phyloP scores from a whole-genome alignment of 2,888 invertebrate species.

The Deilephila elpenor region DNA sequence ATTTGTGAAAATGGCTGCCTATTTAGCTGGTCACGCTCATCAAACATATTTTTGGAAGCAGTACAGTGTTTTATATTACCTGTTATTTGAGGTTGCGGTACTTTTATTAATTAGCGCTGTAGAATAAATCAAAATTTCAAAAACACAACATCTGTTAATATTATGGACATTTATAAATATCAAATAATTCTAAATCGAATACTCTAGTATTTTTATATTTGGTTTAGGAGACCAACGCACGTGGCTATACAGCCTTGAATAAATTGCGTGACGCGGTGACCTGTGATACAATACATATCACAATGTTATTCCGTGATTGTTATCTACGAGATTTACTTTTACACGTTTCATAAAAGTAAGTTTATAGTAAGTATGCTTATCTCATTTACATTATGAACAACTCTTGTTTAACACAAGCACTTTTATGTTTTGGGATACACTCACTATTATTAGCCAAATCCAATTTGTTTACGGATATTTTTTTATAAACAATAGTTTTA shows the following conservation, averaged over 20 bases:
- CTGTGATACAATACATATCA: slow-evolving; percentile 6
- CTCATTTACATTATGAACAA: background rate
- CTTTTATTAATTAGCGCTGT: slow-evolving; percentile 5
- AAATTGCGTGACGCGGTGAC: background rate
- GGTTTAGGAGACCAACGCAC: slow-evolving; percentile 1
- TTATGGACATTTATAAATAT: background rate
- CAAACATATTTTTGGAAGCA: slow-evolving; percentile 2
- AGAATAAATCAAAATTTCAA: background rate
- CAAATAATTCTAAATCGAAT: background rate
- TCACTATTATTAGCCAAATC: background rate
- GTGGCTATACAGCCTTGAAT: slow-evolving; percentile 13
- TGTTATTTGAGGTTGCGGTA: background rate
- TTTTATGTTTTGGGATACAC: background rate
- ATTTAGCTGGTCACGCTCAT: background rate
- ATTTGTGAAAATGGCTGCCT: background rate
- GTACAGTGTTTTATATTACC: background rate
- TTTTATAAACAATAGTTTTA: background rate
- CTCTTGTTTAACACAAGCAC: background rate
- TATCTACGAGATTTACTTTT: background rate
- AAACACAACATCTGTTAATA: background rate
- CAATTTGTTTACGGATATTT: background rate
- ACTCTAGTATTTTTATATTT: background rate
- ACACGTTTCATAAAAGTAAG: background rate
- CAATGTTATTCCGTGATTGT: background rate
- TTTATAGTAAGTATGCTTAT: no score